These are phyloP conservation scores for Philantomba maxwellii DNA, from an alignment of 2,113 vertebrate genomes.

Conservation along the genomic window DNA sequence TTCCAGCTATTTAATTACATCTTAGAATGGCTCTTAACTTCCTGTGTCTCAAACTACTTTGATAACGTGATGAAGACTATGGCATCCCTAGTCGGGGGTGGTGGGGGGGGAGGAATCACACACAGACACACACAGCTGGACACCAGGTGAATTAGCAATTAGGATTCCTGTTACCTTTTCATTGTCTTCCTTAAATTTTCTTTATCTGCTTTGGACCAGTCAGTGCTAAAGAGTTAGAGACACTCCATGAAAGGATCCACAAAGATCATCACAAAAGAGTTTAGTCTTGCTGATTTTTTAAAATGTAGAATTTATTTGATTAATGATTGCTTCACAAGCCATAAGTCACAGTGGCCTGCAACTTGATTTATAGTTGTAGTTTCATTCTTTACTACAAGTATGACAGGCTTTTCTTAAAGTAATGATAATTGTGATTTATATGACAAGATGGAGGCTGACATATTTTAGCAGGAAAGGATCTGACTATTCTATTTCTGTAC, in stretches of 20 bases:
- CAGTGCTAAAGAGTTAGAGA: neutral
- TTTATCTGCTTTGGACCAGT: neutral
- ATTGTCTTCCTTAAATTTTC: neutral
- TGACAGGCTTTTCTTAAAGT: slow-evolving; percentile 50
- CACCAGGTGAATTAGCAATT: neutral
- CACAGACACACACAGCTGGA: neutral
- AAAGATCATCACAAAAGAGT: neutral
- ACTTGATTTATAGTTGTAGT: neutral
- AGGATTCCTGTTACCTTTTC: neutral
- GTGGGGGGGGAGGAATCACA: no score
- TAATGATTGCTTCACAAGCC: neutral
- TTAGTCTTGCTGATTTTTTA: neutral
- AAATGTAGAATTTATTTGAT: neutral
- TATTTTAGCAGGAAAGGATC: neutral
- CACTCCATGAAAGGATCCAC: neutral
- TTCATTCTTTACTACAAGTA: neutral
- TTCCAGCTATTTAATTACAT: neutral
- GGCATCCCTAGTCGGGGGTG: neutral
- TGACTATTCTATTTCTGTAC: slow-evolving; percentile 28
- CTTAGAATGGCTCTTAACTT: neutral
- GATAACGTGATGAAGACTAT: neutral
- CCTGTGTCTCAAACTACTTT: neutral
- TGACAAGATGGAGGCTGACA: slow-evolving; percentile 10
- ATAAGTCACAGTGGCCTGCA: neutral
- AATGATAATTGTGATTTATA: slow-evolving; percentile 41